A percentile compares a stretch with the other conserved stretches of the same genome.
These are phyloP conservation scores for Macquaria australasica DNA, from an alignment of 2,113 vertebrate species.

Conservation along the genomic window DNA sequence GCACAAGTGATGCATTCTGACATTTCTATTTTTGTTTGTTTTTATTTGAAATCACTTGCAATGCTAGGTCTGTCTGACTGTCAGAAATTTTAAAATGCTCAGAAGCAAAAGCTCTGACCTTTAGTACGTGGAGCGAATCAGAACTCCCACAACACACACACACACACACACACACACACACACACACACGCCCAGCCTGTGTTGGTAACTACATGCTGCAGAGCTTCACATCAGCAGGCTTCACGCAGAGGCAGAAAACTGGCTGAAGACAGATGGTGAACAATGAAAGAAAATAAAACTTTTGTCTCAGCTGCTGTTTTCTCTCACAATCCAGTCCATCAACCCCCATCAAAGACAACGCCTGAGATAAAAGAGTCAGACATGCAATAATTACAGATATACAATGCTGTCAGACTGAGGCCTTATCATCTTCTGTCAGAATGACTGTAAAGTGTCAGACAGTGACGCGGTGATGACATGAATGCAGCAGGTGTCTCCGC, in stretches of 20 bases:
- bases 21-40: constrained; percentile 31
- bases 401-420: constrained; percentile 3
- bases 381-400: constrained; percentile 11
- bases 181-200: background rate
- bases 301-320: constrained; percentile 23
- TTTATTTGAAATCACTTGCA: background rate
- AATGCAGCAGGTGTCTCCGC: background rate
- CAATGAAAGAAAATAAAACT: constrained; percentile 4
- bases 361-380: constrained; percentile 1
- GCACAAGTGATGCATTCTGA: background rate
- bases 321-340: constrained; percentile 16
- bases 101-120: constrained; percentile 51
- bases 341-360: background rate
- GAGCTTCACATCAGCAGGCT: background rate
- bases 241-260: constrained; percentile 3
- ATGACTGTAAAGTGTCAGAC: background rate
- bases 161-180: constrained; percentile 19
- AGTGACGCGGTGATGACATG: background rate
- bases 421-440: background rate
- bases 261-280: background rate
- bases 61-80: constrained; percentile 9
- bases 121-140: constrained; percentile 14
- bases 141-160: constrained; percentile 8
- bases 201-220: background rate
- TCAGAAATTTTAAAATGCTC: constrained; percentile 41